Evolutionary conservation across 2,797 vertebrate species (phyloP).

Genomic region (Chelonia mydas): DNA sequence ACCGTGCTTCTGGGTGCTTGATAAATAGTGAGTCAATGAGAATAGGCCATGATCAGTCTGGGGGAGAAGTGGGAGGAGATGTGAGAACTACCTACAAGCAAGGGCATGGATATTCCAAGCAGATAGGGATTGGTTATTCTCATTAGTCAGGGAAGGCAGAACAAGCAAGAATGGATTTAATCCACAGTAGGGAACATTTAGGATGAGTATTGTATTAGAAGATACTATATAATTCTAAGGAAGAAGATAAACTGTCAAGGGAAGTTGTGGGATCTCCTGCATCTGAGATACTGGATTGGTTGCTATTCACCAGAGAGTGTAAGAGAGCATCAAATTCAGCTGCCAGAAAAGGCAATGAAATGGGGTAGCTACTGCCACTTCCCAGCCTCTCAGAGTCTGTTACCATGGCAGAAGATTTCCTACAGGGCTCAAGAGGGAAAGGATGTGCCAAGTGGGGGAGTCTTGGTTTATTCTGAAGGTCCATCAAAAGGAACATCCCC

Average conservation of each 20-base stretch:
- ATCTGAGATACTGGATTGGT: neutral
- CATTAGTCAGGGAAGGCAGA: neutral
- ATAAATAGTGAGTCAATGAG: neutral
- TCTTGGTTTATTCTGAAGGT: neutral
- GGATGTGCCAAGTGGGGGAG: neutral
- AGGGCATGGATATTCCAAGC: fast-evolving
- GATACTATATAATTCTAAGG: neutral
- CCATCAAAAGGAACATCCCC: neutral
- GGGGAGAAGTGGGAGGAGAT: neutral
- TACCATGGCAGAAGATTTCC: neutral
- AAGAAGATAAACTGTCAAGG: neutral
- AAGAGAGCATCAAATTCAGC: neutral
- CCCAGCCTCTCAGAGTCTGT: neutral
- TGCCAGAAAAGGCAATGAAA: neutral
- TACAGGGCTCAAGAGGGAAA: neutral
- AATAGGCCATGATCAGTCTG: neutral
- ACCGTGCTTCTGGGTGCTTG: neutral
- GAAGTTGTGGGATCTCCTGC: neutral
- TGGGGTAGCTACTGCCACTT: neutral
- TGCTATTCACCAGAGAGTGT: neutral
- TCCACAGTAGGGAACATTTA: neutral
- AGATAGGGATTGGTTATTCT: neutral
- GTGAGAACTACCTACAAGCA: neutral
- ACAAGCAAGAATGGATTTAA: neutral
- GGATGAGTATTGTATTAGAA: neutral